A percentile compares a stretch with the other conserved stretches of the same genome.
Conservation (phyloP, 2,113 vertebrate genomes). For the Strigops habroptila region DNA sequence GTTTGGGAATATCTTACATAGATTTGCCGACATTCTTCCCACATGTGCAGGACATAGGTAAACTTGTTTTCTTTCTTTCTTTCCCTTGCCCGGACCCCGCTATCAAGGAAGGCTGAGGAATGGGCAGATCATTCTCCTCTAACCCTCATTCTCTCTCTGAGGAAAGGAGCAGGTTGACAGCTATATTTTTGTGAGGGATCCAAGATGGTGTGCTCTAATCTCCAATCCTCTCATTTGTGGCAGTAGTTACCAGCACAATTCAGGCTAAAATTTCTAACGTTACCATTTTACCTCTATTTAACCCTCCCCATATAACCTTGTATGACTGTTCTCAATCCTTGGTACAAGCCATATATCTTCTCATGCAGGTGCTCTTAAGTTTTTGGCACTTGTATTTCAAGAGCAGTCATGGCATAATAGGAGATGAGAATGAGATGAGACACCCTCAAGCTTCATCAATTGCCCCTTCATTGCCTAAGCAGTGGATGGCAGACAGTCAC, state of each 20-base stretch:
- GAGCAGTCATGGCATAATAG: not conserved
- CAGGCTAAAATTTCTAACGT: accelerated
- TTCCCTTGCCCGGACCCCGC: not conserved
- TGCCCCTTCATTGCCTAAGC: not conserved
- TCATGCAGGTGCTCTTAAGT: not conserved
- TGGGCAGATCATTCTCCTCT: not conserved
- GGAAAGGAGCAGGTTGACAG: not conserved
- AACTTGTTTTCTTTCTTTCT: not conserved
- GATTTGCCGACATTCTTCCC: not conserved
- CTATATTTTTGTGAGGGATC: not conserved
- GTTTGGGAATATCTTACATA: not conserved
- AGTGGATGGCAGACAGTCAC: not conserved
- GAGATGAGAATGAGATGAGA: not conserved
- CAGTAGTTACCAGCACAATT: not conserved
- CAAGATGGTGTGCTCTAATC: not conserved
- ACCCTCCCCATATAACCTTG: not conserved
- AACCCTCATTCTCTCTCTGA: not conserved
- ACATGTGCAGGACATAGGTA: accelerated
- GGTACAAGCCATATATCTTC: not conserved
- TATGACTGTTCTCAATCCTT: not conserved
- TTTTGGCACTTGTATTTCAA: not conserved
- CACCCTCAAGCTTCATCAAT: not conserved
- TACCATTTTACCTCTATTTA: not conserved
- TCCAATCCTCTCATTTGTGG: not conserved
- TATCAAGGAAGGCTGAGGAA: not conserved